phyloP scores from a whole-genome alignment of 2,797 vertebrate species.

The Acanthiza pusilla region DNA sequence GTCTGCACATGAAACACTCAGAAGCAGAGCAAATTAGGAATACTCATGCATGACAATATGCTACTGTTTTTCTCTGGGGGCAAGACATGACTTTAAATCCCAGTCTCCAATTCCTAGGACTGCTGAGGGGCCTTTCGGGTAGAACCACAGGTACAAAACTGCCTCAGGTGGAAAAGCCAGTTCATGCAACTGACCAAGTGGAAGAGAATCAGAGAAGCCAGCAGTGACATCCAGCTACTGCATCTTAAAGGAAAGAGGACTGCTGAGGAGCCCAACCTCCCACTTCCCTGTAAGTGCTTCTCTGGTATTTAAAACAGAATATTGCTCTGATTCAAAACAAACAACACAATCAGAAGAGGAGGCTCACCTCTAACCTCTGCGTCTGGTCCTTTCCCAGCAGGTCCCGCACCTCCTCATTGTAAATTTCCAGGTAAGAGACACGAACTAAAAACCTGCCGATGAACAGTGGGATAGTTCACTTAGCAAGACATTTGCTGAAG shows the following conservation, averaged over 20 bases:
- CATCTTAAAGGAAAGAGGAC: neutral
- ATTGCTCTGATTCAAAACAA: neutral
- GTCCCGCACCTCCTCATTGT: slow-evolving; percentile 97
- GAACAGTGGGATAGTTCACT: neutral
- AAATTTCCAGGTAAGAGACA: slow-evolving; percentile 98
- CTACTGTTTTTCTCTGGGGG: neutral
- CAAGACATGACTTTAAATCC: neutral
- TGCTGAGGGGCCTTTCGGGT: neutral
- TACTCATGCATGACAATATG: neutral
- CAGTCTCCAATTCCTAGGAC: neutral
- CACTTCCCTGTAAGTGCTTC: neutral
- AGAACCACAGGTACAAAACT: neutral
- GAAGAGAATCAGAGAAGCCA: neutral
- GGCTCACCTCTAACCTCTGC: slow-evolving; percentile 92
- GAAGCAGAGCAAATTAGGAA: neutral
- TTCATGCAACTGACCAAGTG: neutral
- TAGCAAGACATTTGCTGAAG: neutral
- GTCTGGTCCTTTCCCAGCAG: slow-evolving; percentile 95
- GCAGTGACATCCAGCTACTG: neutral
- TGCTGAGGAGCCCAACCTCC: neutral
- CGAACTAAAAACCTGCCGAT: slow-evolving; percentile 91
- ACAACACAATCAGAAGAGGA: neutral
- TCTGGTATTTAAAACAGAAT: neutral
- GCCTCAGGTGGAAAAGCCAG: neutral
- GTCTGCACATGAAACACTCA: neutral